These are phyloP conservation scores for Cariama cristata DNA, from an alignment of 2,113 vertebrate species.

Conservation along the genomic window DNA sequence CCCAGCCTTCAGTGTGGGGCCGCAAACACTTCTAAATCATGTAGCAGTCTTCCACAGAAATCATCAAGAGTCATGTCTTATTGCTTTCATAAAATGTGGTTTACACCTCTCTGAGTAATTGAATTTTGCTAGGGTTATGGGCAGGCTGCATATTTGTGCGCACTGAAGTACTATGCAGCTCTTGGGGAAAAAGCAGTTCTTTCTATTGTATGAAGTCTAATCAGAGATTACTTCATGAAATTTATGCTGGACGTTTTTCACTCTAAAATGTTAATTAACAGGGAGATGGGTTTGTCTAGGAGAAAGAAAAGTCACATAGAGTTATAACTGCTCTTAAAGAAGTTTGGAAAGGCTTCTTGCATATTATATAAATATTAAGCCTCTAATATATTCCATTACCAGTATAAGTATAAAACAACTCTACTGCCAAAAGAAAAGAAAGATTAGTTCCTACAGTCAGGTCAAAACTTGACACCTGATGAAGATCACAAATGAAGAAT, in stretches of 20 bases:
- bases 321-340: not conserved
- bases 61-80: constrained; percentile 48
- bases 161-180: not conserved
- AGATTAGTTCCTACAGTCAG: not conserved
- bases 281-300: not conserved
- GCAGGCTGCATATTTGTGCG: constrained; percentile 7
- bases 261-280: constrained; percentile 45
- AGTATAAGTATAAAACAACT: not conserved
- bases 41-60: constrained; percentile 30
- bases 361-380: not conserved
- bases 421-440: not conserved
- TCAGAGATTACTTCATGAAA: constrained; percentile 13
- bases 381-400: not conserved
- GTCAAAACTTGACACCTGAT: not conserved
- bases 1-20: not conserved
- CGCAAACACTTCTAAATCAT: constrained; percentile 24
- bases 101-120: constrained; percentile 61
- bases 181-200: not conserved
- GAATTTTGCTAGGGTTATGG: constrained; percentile 47
- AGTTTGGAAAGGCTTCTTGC: not conserved
- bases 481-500: not conserved
- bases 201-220: not conserved
- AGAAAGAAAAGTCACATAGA: not conserved
- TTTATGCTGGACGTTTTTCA: constrained; percentile 35
- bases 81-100: constrained; percentile 58